phyloP scores from a whole-genome alignment of 2,888 invertebrate genomes.

The Ephialtes manifestator region DNA sequence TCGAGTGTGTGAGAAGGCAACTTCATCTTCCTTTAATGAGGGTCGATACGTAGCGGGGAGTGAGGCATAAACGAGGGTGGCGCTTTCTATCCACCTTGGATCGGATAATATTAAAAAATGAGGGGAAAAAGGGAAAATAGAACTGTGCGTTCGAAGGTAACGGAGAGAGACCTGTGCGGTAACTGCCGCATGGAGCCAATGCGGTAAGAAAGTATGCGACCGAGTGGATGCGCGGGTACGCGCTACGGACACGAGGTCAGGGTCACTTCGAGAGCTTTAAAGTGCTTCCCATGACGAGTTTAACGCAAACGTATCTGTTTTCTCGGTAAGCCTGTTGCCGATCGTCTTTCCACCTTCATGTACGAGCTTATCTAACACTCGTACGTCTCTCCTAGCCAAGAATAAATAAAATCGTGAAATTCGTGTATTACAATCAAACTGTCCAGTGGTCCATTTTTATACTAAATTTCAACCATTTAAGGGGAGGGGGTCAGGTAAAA shows the following conservation, averaged over 20 bases:
- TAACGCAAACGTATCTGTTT: conserved; percentile 70
- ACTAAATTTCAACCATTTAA: too few species aligned
- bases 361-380: neutral
- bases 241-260: conserved; percentile 75
- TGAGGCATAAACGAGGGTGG: conserved; percentile 63
- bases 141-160: neutral
- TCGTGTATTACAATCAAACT: too few species aligned
- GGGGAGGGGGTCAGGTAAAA: too few species aligned
- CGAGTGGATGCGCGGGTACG: conserved; percentile 46
- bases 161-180: conserved; percentile 7
- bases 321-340: conserved; percentile 55
- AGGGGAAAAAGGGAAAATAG: conserved; percentile 34
- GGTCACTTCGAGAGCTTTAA: conserved; percentile 76
- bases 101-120: conserved; percentile 11
- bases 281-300: conserved; percentile 75
- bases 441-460: too few species aligned
- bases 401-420: neutral
- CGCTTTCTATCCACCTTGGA: conserved; percentile 46
- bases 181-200: conserved; percentile 37
- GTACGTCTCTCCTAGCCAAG: neutral
- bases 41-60: conserved; percentile 65
- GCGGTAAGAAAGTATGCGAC: conserved; percentile 55
- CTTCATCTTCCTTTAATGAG: conserved; percentile 66
- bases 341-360: conserved; percentile 10
- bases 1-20: conserved; percentile 50